A percentile compares a stretch with the other conserved stretches of the same genome.
Conservation (phyloP, 2,797 vertebrate genomes). For the Hypotaenidia philippensis region DNA sequence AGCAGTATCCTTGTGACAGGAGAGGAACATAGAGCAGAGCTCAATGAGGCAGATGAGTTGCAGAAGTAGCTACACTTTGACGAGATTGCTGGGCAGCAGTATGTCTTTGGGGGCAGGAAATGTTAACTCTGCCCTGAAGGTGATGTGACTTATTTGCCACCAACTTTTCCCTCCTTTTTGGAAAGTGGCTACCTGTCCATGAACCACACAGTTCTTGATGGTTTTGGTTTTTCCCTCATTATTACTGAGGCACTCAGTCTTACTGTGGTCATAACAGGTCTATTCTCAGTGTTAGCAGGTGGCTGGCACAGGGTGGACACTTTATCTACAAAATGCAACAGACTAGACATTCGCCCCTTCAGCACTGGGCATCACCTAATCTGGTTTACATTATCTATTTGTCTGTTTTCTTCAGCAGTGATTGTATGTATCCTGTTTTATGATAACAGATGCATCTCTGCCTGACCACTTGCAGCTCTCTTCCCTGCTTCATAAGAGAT, state of each 20-base stretch:
- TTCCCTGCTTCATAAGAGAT: constrained; percentile 33
- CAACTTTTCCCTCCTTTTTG: neutral
- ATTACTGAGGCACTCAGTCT: neutral
- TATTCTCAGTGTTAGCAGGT: neutral
- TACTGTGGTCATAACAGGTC: neutral
- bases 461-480: constrained; percentile 33
- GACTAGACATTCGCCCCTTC: neutral
- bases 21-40: neutral
- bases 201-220: neutral
- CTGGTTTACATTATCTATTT: neutral
- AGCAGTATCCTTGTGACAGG: neutral
- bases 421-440: neutral
- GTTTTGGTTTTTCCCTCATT: neutral
- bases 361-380: neutral
- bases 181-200: neutral
- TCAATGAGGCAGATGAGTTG: neutral
- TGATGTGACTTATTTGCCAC: neutral
- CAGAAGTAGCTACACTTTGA: neutral
- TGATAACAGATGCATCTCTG: constrained; percentile 7
- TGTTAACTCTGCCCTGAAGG: neutral
- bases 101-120: neutral
- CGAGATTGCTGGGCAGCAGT: neutral
- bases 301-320: neutral
- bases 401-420: neutral
- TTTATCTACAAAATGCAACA: neutral